phyloP scores from a whole-genome alignment of 2,113 vertebrate species.

The Corynorhinus townsendii region DNA sequence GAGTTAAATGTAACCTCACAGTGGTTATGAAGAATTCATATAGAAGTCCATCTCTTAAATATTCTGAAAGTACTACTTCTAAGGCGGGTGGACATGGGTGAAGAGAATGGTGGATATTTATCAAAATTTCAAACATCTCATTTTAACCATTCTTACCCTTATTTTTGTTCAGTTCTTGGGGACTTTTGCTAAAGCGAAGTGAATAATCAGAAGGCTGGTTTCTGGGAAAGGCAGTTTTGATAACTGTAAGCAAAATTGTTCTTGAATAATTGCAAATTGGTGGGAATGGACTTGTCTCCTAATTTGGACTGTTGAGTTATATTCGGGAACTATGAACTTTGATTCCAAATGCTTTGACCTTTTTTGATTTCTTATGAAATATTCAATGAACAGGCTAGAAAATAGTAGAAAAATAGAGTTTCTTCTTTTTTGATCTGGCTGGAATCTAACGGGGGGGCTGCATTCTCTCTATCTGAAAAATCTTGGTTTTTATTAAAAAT shows the following conservation, averaged over 20 bases:
- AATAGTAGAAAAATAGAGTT: background rate
- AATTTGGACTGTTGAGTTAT: background rate
- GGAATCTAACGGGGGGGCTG: background rate
- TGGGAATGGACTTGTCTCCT: background rate
- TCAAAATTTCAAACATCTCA: background rate
- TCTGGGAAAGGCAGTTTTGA: background rate
- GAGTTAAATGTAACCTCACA: background rate
- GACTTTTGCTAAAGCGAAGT: background rate
- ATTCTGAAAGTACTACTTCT: background rate
- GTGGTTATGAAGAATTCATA: background rate
- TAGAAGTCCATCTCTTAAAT: background rate
- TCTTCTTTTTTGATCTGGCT: background rate
- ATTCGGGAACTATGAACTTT: background rate
- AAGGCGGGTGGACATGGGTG: background rate
- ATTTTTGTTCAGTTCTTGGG: background rate
- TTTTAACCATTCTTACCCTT: background rate
- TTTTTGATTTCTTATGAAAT: background rate
- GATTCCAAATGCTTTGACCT: background rate
- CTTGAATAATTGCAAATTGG: background rate
- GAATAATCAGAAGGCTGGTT: background rate
- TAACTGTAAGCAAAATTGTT: background rate
- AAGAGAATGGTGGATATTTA: background rate
- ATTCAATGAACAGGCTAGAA: background rate
- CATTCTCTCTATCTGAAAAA: background rate
- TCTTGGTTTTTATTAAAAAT: constrained; percentile 16